These are phyloP conservation scores for Cydia amplana DNA, from an alignment of 1,140 invertebrate species.

Conservation along the genomic window DNA sequence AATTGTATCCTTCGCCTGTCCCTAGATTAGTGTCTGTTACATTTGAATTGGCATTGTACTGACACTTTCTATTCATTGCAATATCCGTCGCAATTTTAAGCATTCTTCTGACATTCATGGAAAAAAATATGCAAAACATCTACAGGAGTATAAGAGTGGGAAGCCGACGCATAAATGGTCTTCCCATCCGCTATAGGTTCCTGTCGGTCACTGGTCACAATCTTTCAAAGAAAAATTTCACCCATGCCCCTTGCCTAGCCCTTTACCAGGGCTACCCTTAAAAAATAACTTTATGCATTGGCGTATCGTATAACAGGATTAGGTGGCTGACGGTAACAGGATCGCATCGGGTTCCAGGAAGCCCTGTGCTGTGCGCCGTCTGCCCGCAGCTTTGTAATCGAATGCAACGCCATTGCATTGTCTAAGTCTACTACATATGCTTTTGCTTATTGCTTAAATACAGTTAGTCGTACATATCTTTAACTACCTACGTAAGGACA, in stretches of 20 bases:
- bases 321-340: conserved; percentile 51
- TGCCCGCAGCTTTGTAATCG: conserved; percentile 26
- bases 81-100: conserved; percentile 36
- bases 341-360: conserved; percentile 49
- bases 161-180: too few species aligned
- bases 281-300: not conserved
- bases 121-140: too few species aligned
- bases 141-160: too few species aligned
- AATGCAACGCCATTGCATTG: conserved; percentile 22
- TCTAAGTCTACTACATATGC: not conserved
- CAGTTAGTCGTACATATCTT: not conserved
- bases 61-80: conserved; percentile 34
- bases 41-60: conserved; percentile 24
- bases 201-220: too few species aligned
- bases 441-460: not conserved
- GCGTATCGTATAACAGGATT: conserved; percentile 49
- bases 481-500: not conserved
- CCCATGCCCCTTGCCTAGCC: not conserved
- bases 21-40: conserved; percentile 19
- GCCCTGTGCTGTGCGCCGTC: conserved; percentile 42
- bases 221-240: not conserved
- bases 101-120: not conserved
- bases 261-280: not conserved
- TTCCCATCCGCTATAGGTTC: too few species aligned
- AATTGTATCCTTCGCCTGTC: conserved; percentile 57